Conservation (phyloP, 64 coral and sea anemone species). For the Acropora tenuis region DNA sequence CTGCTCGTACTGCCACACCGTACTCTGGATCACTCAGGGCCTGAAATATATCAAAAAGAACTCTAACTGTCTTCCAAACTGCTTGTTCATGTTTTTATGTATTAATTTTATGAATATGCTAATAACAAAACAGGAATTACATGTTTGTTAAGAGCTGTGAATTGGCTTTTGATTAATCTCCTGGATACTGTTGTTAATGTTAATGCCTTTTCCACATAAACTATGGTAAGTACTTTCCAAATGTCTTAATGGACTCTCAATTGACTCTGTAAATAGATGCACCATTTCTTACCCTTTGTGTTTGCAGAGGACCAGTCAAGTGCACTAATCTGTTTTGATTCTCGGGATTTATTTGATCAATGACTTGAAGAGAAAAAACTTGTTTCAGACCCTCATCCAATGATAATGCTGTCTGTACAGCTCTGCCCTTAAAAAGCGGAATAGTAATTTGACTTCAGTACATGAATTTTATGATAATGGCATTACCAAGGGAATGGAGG, state of each 20-base stretch:
- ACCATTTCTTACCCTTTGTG: slow-evolving; percentile 68
- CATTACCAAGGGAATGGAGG: no score
- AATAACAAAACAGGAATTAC: no score
- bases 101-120: no score
- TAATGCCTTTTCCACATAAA: no score
- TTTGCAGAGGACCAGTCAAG: slow-evolving; percentile 76
- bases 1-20: slow-evolving; percentile 80
- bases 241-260: not conserved
- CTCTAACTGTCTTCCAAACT: not conserved
- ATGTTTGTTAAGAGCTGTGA: no score
- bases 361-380: slow-evolving; percentile 57
- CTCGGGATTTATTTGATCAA: slow-evolving; percentile 60
- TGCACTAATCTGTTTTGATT: slow-evolving; percentile 87
- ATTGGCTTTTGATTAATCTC: no score
- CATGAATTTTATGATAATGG: no score
- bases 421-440: slow-evolving; percentile 68
- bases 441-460: not conserved
- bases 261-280: not conserved
- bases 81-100: no score
- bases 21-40: slow-evolving; percentile 83
- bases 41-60: slow-evolving; percentile 14
- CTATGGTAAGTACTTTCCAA: no score
- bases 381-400: slow-evolving; percentile 91
- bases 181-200: no score
- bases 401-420: slow-evolving; percentile 89